These are phyloP conservation scores for Caerostris darwini DNA, from an alignment of 1,140 invertebrate genomes.

Conservation along the genomic window DNA sequence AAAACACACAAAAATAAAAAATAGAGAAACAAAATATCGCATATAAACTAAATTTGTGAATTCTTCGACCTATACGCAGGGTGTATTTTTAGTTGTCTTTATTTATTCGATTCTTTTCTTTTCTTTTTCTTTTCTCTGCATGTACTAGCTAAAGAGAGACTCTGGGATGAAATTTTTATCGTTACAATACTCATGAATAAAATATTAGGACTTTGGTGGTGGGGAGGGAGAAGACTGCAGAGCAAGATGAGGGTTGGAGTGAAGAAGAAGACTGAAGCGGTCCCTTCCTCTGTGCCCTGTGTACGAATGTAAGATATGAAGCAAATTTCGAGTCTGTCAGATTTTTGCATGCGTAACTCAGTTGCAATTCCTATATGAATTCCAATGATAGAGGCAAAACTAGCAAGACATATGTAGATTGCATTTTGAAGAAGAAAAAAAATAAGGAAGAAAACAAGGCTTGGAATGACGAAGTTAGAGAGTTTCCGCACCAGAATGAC, in stretches of 20 bases:
- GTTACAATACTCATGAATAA: slow-evolving; percentile 31
- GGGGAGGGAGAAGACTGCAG: background rate
- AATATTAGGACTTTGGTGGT: slow-evolving; percentile 16
- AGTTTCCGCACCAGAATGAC: background rate
- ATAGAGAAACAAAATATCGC: slow-evolving; percentile 15
- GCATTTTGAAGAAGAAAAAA: background rate
- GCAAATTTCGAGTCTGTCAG: slow-evolving; percentile 50
- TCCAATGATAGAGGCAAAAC: slow-evolving; percentile 13
- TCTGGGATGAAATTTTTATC: slow-evolving; percentile 27
- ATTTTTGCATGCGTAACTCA: slow-evolving; percentile 45
- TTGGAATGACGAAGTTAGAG: slow-evolving; percentile 13
- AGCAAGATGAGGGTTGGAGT: too few relatives aligned
- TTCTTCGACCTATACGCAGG: slow-evolving; percentile 5
- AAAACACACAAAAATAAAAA: background rate
- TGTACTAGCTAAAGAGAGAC: background rate
- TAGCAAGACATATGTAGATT: slow-evolving; percentile 19
- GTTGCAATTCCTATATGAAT: slow-evolving; percentile 49
- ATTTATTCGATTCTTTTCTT: background rate
- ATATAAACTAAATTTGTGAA: slow-evolving; percentile 40
- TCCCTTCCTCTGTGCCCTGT: background rate
- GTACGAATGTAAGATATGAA: slow-evolving; percentile 42
- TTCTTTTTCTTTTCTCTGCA: background rate
- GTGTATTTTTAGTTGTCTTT: slow-evolving; percentile 30
- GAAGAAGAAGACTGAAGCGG: slow-evolving; percentile 18
- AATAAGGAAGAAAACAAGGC: background rate